Base-by-base conservation (phyloP, 1,140 invertebrate genomes). In the Drosophila equinoxialis region DNA sequence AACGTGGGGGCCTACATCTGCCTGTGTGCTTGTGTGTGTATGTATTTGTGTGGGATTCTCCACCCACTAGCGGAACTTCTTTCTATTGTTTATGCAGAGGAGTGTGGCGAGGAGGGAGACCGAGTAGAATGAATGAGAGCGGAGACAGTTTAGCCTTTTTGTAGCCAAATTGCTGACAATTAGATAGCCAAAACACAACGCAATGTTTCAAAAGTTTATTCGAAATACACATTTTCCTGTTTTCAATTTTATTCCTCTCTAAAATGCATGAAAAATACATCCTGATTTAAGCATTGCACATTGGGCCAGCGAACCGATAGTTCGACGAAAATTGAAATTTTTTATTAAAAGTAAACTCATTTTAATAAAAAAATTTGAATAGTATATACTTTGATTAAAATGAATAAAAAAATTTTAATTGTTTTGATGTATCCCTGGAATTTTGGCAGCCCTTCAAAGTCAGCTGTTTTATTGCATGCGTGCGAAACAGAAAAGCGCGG, bases 21-120 rank as follows among this genome's bases (percentile, higher is more conserved):
- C n/a, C 20, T 71, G 68, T 68, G 68, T 41, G 74, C 3, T 6
- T 51, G 17, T 66, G 6, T 14, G 13, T 35, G 13, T 69, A 55
- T 65, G 66, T 42, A 68, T 69, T 67, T 77, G 37, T 75, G 79
- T 77, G 54, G 66, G 65, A 64, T 61, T 45, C 51, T 83, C 62
- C 65, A 35, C 48, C 54, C 68, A 72, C 39, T 71, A 74, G 45
- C 67, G 78, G 71, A 86, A 82, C 79, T 82, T 79, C 83, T 75
- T 82, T 79, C 83, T 79, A 82, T 87, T 87, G 82, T 87, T 86
- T 76, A 68, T 76, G 74, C 61, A 30, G 59, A 61, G 59, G 30
- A 30, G 30, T 6, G 58, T 41, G 23, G 42, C 7, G 66, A 82
- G 63, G 69, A 60, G 75, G 57, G 5, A 30, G 6, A 30, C 30